Percentiles rank a stretch among this genome's conserved stretches.
phyloP scores from a whole-genome alignment of 2,797 vertebrate species.

The Lepilemur ruficaudatus region DNA sequence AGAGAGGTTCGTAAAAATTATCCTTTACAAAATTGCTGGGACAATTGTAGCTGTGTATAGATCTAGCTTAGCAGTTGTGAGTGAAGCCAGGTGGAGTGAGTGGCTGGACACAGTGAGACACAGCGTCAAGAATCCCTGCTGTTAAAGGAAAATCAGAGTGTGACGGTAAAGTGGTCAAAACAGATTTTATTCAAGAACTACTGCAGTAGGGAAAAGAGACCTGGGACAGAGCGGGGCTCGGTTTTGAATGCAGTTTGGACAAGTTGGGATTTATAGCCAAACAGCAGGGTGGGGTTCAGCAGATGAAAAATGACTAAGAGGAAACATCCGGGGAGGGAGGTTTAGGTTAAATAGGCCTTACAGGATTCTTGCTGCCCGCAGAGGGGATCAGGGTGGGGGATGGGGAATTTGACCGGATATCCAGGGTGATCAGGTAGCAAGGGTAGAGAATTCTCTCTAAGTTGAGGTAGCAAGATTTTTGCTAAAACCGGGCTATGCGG shows the following conservation, averaged over 20 bases:
- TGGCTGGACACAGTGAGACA: background rate
- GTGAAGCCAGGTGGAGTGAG: background rate
- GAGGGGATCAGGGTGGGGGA: background rate
- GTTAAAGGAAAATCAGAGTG: background rate
- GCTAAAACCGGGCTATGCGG: background rate
- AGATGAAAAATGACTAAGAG: background rate
- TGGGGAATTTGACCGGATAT: background rate
- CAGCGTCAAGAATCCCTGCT: background rate
- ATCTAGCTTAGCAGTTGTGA: background rate
- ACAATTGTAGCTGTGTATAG: background rate
- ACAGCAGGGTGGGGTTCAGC: background rate
- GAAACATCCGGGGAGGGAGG: background rate
- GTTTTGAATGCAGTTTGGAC: background rate
- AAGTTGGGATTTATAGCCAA: background rate
- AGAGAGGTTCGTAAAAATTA: background rate
- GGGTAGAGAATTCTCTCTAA: background rate
- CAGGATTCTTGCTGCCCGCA: background rate
- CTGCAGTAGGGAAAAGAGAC: background rate
- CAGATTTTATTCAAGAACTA: background rate
- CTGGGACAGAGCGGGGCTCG: background rate
- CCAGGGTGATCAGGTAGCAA: no score
- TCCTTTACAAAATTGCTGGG: background rate
- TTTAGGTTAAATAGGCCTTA: background rate
- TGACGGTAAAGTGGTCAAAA: background rate
- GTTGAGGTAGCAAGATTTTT: background rate